phyloP scores from a whole-genome alignment of 30 jellyfish, hydroid and myxozoan species.

The Aurelia sp. region DNA sequence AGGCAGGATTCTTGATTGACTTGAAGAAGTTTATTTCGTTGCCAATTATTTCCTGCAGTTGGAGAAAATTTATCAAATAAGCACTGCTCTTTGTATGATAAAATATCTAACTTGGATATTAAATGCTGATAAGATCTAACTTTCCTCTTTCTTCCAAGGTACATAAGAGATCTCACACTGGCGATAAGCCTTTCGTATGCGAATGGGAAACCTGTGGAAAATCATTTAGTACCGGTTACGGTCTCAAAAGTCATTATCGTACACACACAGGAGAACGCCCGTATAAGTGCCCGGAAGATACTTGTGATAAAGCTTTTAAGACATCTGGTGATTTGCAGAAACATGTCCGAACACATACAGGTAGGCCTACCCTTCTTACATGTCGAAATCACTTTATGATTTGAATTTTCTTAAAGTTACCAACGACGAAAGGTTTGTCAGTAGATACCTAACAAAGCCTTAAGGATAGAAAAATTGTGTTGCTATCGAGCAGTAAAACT shows the following conservation, averaged over 20 bases:
- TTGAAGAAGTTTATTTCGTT: too few relatives aligned
- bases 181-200: constrained; percentile 94
- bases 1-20: too few relatives aligned
- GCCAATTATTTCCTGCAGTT: too few relatives aligned
- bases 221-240: constrained; percentile 98
- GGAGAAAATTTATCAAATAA: too few relatives aligned
- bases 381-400: neutral
- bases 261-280: constrained; percentile 99
- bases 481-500: too few relatives aligned
- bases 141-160: constrained; percentile 50
- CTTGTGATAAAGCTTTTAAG: constrained; percentile 91
- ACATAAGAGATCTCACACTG: constrained; percentile 93
- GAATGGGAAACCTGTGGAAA: constrained; percentile 98
- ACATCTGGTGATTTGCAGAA: constrained; percentile 99
- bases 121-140: too few relatives aligned
- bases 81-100: too few relatives aligned
- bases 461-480: too few relatives aligned
- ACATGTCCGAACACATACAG: constrained; percentile 98
- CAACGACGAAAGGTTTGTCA: too few relatives aligned
- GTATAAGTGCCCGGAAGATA: constrained; percentile 89
- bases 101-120: too few relatives aligned
- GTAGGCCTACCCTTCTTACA: constrained; percentile 21
- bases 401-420: too few relatives aligned
- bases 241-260: constrained; percentile 96
- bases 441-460: too few relatives aligned